Evolutionary conservation across 2,888 invertebrate species (phyloP).

Genomic region (Drosophila recens): DNA sequence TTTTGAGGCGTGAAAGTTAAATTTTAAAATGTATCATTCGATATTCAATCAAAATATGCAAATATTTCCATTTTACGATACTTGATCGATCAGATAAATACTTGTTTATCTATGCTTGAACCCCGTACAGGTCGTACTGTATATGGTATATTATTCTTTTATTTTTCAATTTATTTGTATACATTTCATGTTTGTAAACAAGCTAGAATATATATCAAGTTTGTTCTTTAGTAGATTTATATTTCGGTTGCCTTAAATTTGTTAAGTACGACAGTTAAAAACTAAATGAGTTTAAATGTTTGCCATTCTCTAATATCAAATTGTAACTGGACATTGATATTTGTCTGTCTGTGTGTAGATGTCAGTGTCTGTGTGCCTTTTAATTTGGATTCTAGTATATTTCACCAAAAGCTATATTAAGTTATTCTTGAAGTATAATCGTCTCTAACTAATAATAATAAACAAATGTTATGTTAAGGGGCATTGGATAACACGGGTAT

Average conservation of each 20-base stretch:
- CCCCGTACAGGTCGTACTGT: slow-evolving; percentile 32
- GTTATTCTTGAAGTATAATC: slow-evolving; percentile 32
- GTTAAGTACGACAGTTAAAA: slow-evolving; percentile 67
- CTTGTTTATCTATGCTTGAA: slow-evolving; percentile 32
- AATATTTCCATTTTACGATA: slow-evolving; percentile 5
- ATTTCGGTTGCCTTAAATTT: slow-evolving; percentile 77
- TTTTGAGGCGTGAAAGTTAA: slow-evolving; percentile 51
- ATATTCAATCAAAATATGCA: slow-evolving; percentile 37
- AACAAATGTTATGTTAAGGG: slow-evolving; percentile 51
- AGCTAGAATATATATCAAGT: slow-evolving; percentile 73
- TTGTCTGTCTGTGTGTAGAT: slow-evolving; percentile 8
- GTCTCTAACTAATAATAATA: slow-evolving; percentile 59
- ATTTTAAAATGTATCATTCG: slow-evolving; percentile 36
- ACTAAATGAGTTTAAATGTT: slow-evolving; percentile 68
- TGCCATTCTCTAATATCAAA: slow-evolving; percentile 39
- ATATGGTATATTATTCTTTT: slow-evolving; percentile 25
- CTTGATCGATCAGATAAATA: slow-evolving; percentile 3
- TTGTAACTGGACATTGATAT: slow-evolving; percentile 45
- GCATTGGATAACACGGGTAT: slow-evolving; percentile 56
- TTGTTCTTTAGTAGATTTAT: slow-evolving; percentile 68
- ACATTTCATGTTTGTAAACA: slow-evolving; percentile 63
- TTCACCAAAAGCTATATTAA: slow-evolving; percentile 38
- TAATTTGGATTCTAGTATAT: slow-evolving; percentile 28
- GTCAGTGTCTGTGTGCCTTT: slow-evolving; percentile 38
- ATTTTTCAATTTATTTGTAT: slow-evolving; percentile 35